Evolutionary conservation across 2,888 invertebrate species (phyloP).

Genomic region (Vanessa cardui): DNA sequence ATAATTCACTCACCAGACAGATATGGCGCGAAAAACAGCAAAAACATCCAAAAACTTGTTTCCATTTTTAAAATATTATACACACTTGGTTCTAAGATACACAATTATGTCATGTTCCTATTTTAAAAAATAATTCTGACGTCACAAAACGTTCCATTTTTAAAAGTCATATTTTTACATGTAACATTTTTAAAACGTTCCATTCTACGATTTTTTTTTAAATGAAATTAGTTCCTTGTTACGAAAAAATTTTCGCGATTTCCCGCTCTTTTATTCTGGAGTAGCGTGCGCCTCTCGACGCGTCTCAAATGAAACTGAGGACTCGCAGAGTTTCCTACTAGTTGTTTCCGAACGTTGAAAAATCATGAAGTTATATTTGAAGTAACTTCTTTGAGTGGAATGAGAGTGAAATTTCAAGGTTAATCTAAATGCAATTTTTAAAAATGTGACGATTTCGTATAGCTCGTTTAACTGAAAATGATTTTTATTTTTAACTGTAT

Average conservation of each 20-base stretch:
- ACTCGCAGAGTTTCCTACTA: conserved; percentile 30
- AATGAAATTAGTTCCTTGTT: conserved; percentile 19
- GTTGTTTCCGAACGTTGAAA: conserved; percentile 8
- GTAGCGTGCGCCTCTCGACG: conserved; percentile 44
- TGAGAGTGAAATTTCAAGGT: too few species aligned
- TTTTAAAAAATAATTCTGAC: conserved; percentile 6
- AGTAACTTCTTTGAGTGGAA: too few species aligned
- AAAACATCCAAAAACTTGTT: conserved; percentile 38
- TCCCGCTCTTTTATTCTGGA: conserved; percentile 48
- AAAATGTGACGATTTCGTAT: too few species aligned
- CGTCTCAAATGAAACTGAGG: conserved; percentile 46
- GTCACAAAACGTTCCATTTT: conserved; percentile 29
- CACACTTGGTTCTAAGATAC: conserved; percentile 28
- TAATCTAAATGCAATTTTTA: too few species aligned
- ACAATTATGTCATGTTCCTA: conserved; percentile 10
- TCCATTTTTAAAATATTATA: conserved; percentile 34
- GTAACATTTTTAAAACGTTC: conserved; percentile 6
- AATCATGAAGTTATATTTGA: neutral
- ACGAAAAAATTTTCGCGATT: conserved; percentile 45
- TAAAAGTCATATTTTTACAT: conserved; percentile 30
- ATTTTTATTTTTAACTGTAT: too few species aligned
- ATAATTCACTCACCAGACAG: conserved; percentile 34
- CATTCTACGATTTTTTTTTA: neutral
- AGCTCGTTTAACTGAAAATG: too few species aligned
- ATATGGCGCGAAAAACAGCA: conserved; percentile 34